Evolutionary conservation across 2,888 invertebrate genomes (phyloP).

Genomic region (Axea sp.): DNA sequence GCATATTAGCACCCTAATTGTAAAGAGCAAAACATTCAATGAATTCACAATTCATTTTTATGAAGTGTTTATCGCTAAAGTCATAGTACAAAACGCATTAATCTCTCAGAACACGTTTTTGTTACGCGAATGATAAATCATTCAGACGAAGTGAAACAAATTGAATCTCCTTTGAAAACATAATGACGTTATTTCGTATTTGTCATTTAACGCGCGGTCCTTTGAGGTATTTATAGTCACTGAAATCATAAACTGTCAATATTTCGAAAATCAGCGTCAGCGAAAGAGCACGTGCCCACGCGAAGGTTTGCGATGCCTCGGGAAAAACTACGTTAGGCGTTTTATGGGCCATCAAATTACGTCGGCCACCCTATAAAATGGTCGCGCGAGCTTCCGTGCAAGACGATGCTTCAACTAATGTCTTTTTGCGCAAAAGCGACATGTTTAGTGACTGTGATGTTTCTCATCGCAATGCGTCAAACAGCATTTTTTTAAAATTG

Average conservation of each 20-base stretch:
- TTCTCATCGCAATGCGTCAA: too few relatives aligned
- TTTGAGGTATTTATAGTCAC: conserved; percentile 38
- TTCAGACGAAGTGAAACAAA: conserved; percentile 51
- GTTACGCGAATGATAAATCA: conserved; percentile 54
- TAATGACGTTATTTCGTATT: conserved; percentile 45
- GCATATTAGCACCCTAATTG: conserved; percentile 49
- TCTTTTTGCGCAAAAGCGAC: conserved; percentile 63
- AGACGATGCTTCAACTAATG: conserved; percentile 73
- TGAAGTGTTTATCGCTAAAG: conserved; percentile 54
- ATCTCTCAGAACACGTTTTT: conserved; percentile 49
- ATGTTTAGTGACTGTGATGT: conserved; percentile 13
- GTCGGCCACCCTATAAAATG: conserved; percentile 79
- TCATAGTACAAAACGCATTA: conserved; percentile 48
- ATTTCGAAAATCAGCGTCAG: conserved; percentile 68
- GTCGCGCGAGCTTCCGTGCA: conserved; percentile 78
- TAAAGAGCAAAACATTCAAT: conserved; percentile 44
- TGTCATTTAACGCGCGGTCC: conserved; percentile 44
- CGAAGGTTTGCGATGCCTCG: conserved; percentile 70
- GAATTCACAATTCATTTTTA: conserved; percentile 59
- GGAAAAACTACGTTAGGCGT: conserved; percentile 78
- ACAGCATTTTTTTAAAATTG: too few relatives aligned
- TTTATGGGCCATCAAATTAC: conserved; percentile 80
- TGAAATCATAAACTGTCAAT: conserved; percentile 62
- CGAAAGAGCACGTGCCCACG: conserved; percentile 68
- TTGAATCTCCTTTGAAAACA: conserved; percentile 46